A percentile compares a stretch with the other conserved stretches of the same genome.
Conservation (phyloP, 1,140 invertebrate species). For the Hycleus phaleratus region DNA sequence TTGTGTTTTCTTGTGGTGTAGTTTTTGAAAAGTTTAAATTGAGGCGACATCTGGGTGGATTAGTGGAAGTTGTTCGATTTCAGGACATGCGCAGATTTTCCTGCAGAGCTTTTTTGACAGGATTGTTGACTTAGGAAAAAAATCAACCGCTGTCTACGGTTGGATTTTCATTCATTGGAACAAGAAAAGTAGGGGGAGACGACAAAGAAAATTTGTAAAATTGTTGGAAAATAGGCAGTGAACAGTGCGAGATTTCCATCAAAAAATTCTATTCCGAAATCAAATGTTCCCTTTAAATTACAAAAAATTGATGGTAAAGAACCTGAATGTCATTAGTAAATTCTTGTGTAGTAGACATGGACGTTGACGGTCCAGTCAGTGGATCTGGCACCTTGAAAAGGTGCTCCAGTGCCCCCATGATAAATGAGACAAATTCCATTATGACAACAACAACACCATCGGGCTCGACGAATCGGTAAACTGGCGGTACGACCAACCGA, state of each 20-base stretch:
- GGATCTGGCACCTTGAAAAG: constrained; percentile 58
- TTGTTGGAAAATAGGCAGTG: constrained; percentile 1
- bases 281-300: constrained; percentile 22
- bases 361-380: constrained; percentile 46
- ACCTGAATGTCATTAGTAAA: constrained; percentile 37
- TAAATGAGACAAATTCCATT: constrained; percentile 53
- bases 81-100: constrained; percentile 17
- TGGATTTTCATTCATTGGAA: background rate
- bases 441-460: constrained; percentile 44
- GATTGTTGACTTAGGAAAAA: constrained; percentile 3
- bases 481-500: background rate
- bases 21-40: background rate
- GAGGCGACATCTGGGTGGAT: constrained; percentile 1
- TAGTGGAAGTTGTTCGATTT: constrained; percentile 11
- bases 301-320: constrained; percentile 12
- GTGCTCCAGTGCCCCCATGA: constrained; percentile 77
- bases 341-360: constrained; percentile 45
- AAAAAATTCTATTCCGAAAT: background rate
- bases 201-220: background rate
- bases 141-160: constrained; percentile 3
- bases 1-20: background rate
- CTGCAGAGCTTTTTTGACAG: constrained; percentile 16
- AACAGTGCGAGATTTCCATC: background rate
- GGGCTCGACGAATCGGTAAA: constrained; percentile 42
- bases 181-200: background rate